phyloP scores from a whole-genome alignment of 2,113 vertebrate species.

The Geococcyx californianus region DNA sequence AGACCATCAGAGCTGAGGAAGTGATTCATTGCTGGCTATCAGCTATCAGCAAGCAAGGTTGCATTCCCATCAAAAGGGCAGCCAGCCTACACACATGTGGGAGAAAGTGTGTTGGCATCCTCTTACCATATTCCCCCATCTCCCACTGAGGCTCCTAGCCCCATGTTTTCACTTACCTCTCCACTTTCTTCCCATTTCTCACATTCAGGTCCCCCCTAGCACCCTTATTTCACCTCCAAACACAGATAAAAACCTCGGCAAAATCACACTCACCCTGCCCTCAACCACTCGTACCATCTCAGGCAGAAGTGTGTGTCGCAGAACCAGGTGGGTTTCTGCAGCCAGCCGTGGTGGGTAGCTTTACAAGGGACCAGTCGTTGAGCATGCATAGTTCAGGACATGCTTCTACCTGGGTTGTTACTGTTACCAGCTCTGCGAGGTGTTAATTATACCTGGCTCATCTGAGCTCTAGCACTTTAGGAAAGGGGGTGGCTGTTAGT shows the following conservation, averaged over 20 bases:
- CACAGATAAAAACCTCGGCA: neutral
- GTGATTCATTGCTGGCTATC: neutral
- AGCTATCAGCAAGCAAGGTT: neutral
- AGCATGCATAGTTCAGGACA: neutral
- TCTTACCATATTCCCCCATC: neutral
- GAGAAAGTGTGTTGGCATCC: neutral
- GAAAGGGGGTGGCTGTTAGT: neutral
- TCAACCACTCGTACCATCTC: neutral
- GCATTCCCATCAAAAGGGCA: neutral
- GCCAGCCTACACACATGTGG: neutral
- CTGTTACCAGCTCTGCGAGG: neutral
- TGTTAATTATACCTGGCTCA: neutral
- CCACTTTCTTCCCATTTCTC: neutral
- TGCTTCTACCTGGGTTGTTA: rapidly evolving
- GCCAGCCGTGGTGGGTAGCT: neutral
- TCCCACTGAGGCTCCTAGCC: neutral
- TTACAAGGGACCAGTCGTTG: neutral
- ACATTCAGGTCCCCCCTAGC: neutral
- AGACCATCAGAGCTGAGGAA: neutral
- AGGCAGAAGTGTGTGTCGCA: neutral
- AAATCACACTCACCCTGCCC: neutral
- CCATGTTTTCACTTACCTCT: neutral
- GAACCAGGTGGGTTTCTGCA: neutral
- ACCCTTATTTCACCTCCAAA: neutral
- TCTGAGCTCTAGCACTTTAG: neutral